These are phyloP conservation scores for Stomatorhinus walkeri DNA, from an alignment of 2,797 vertebrate genomes.

Conservation along the genomic window DNA sequence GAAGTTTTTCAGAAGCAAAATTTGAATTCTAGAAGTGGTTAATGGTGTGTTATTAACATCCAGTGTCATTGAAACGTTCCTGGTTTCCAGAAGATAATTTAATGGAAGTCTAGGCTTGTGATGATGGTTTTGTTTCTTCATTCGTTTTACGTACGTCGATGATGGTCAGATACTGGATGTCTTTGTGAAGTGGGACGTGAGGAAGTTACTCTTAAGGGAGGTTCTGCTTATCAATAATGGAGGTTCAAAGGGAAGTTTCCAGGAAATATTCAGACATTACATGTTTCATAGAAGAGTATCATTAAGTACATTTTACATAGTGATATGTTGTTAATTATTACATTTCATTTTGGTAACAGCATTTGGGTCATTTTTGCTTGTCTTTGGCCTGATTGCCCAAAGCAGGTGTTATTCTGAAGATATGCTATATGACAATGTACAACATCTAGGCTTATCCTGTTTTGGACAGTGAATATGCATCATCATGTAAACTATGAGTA, in stretches of 20 bases:
- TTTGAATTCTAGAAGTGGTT: background rate
- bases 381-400: constrained; percentile 30
- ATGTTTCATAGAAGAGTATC: background rate
- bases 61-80: background rate
- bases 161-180: background rate
- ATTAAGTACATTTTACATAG: constrained; percentile 24
- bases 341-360: constrained; percentile 50
- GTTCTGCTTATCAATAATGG: background rate
- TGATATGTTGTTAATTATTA: constrained; percentile 21
- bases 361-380: constrained; percentile 28
- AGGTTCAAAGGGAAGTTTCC: background rate
- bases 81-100: background rate
- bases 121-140: background rate
- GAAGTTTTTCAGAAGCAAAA: background rate
- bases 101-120: background rate
- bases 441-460: background rate
- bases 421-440: constrained; percentile 1
- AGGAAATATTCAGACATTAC: background rate
- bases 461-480: background rate
- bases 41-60: background rate
- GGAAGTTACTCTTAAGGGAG: background rate
- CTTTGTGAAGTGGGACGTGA: background rate
- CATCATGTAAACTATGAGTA: background rate
- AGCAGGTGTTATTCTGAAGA: constrained; percentile 28
- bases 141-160: background rate